Conservation (phyloP, 2,797 vertebrate genomes). For the Halcyon badia region DNA sequence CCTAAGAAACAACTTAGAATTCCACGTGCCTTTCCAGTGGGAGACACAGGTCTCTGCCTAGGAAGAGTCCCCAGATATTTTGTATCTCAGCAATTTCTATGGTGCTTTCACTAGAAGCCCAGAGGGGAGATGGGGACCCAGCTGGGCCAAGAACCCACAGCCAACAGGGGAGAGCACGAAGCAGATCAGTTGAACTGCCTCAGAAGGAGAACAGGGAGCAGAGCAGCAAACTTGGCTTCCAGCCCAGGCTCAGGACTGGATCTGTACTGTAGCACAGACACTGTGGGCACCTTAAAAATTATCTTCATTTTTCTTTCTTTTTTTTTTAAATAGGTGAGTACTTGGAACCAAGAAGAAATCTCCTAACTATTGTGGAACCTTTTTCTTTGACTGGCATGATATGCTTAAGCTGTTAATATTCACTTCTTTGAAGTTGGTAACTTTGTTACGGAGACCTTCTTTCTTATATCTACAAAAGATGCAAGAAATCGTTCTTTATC, state of each 20-base stretch:
- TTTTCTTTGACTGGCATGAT: background rate
- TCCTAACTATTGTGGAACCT: background rate
- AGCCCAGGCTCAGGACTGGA: background rate
- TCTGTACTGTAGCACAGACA: background rate
- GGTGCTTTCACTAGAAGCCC: background rate
- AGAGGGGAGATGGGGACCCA: accelerated
- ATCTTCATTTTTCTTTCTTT: background rate
- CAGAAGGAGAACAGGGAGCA: background rate
- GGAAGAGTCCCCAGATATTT: background rate
- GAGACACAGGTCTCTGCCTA: background rate
- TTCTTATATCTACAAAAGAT: background rate
- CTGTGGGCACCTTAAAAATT: background rate
- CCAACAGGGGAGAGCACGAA: accelerated
- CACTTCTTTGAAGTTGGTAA: background rate
- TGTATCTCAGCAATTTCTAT: accelerated
- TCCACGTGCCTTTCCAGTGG: background rate
- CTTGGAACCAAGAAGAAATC: background rate
- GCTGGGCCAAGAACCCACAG: background rate
- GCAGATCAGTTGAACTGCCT: accelerated
- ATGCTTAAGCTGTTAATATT: background rate
- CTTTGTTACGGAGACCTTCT: background rate
- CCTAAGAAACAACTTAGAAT: background rate
- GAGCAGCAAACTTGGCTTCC: background rate
- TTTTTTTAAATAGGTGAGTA: background rate
- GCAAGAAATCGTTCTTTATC: background rate